Conservation (phyloP, 2,797 vertebrate genomes). For the Molossus molossus region DNA sequence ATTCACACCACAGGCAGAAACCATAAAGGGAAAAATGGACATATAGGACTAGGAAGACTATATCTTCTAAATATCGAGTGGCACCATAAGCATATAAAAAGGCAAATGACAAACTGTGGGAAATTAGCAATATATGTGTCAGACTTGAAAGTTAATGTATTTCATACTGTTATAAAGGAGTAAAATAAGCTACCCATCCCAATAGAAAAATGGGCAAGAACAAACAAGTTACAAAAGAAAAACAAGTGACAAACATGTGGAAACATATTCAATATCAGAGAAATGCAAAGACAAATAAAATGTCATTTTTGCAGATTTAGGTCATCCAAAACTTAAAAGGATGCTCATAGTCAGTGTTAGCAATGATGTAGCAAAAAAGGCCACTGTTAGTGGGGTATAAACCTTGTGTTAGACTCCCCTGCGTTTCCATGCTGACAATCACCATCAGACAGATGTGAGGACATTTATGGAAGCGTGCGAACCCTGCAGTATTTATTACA, state of each 20-base stretch:
- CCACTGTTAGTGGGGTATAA: background rate
- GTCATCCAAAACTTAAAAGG: background rate
- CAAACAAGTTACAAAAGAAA: constrained; percentile 23
- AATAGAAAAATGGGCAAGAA: constrained; percentile 37
- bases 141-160: background rate
- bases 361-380: background rate
- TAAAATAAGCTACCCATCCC: constrained; percentile 17
- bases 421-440: background rate
- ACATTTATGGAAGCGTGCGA: background rate
- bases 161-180: constrained; percentile 29
- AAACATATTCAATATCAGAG: constrained; percentile 24
- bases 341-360: background rate
- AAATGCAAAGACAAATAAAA: constrained; percentile 7
- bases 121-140: constrained; percentile 32
- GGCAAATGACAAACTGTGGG: background rate
- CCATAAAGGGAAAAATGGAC: background rate
- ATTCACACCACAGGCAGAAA: background rate
- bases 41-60: background rate
- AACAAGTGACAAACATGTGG: background rate
- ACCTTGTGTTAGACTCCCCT: background rate
- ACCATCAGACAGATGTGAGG: background rate
- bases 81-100: background rate
- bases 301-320: background rate
- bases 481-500: background rate
- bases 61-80: background rate